A percentile compares a stretch with the other conserved stretches of the same genome.
phyloP scores from a whole-genome alignment of 2,888 invertebrate genomes.

The Augochlorella aurata region DNA sequence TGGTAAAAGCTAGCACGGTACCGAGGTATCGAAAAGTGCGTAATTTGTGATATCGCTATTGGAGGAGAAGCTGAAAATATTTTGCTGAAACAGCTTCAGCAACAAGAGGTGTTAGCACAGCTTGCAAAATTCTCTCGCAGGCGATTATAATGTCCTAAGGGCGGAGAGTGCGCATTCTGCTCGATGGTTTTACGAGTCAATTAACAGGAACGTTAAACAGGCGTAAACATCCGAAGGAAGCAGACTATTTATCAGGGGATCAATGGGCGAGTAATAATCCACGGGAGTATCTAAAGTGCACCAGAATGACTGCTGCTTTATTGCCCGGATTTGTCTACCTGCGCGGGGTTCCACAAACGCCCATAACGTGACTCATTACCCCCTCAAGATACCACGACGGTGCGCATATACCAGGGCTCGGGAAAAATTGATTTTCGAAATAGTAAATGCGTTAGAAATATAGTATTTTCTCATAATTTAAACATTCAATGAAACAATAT shows the following conservation, averaged over 20 bases:
- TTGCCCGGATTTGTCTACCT: not conserved
- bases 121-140: not conserved
- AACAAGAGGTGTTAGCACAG: too few species aligned
- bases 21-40: too few species aligned
- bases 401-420: not conserved
- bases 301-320: not conserved
- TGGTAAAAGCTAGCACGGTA: too few species aligned
- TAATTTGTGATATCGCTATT: too few species aligned
- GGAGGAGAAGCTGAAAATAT: too few species aligned
- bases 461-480: too few species aligned
- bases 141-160: not conserved
- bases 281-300: not conserved
- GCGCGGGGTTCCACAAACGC: conserved; percentile 3
- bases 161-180: not conserved
- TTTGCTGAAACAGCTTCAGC: too few species aligned
- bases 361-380: conserved; percentile 31
- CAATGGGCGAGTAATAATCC: not conserved
- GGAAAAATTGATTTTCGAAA: conserved; percentile 13
- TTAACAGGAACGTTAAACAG: not conserved
- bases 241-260: not conserved
- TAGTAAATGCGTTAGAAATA: too few species aligned
- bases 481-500: too few species aligned
- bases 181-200: not conserved
- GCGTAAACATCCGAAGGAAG: not conserved
- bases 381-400: not conserved